Base-by-base conservation (phyloP, 2,888 invertebrate genomes). In the Ametastegia equiseti region DNA sequence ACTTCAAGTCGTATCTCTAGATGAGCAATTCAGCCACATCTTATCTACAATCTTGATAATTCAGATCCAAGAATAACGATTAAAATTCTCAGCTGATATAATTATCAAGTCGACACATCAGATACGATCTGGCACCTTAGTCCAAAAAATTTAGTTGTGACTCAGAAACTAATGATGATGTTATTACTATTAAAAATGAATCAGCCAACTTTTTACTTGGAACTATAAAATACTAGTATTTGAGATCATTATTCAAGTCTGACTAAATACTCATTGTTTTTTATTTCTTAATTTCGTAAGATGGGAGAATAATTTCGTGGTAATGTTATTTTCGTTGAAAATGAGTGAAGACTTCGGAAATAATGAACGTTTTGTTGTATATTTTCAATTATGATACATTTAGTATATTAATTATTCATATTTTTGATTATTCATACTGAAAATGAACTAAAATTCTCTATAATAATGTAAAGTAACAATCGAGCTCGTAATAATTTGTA, bases 391-490 rank as follows among this genome's bases (percentile, higher is more conserved):
- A 60, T 78, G 27, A 78, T 78, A 63, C 75, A 73, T 73, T 45
- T 50, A 75, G 30, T 19, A 54, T 54, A 75, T 42, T 33, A 60
- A 63, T 78, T 63, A 78, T 39, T 42, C 11, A 39, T 78, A 78
- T 45, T 78, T 78, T 78, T 78, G 78, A 78, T 78, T 78, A 78
- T 60, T 23, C 15, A 42, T 42, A 60, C 27, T 80, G 83, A 82
- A 69, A 71, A 13, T 23, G 4, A 82, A 82, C 45, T 50, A 11
- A 36, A 54, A 1, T 19, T 13, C 54, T 36, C n/a, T 11, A 45
- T 54, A 54, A 11, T 36, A 36, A 75, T 36, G 30, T 30, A 73
- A 75, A 50, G 13, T 45, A 75, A 75, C 36, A 54, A 75, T 36
- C 50, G 23, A 54, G 54, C 36, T 36, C 13, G 54, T 75, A 54